Percentiles rank a stretch among this genome's conserved stretches.
Evolutionary conservation across 2,113 vertebrate genomes (phyloP).

Genomic region (Mionectes macconnelli): DNA sequence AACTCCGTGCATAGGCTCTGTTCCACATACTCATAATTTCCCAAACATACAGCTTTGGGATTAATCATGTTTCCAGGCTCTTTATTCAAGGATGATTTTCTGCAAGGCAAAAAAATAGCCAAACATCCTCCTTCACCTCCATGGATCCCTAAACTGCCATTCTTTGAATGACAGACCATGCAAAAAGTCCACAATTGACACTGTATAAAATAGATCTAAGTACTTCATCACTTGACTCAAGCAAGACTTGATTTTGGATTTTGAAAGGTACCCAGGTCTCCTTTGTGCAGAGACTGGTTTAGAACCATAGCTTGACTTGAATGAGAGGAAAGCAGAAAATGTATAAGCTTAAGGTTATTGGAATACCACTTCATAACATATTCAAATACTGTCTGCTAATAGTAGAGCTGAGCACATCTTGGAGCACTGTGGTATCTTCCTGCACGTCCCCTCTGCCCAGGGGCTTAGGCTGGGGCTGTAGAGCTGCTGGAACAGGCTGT

Average conservation of each 20-base stretch:
- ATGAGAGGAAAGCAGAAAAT: not conserved
- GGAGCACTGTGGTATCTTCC: not conserved
- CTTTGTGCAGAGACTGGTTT: not conserved
- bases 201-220: not conserved
- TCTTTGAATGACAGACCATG: not conserved
- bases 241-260: not conserved
- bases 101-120: not conserved
- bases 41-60: not conserved
- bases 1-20: not conserved
- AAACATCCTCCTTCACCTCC: not conserved
- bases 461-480: not conserved
- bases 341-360: not conserved
- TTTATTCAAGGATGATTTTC: not conserved
- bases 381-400: not conserved
- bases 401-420: not conserved
- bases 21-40: not conserved
- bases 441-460: not conserved
- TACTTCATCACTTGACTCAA: not conserved
- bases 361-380: not conserved
- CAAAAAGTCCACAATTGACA: not conserved
- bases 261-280: not conserved
- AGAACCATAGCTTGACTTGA: not conserved
- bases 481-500: not conserved
- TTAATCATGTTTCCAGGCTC: not conserved
- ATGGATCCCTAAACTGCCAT: not conserved